Conservation (phyloP, 1,140 invertebrate genomes). For the Oedothorax gibbosus region DNA sequence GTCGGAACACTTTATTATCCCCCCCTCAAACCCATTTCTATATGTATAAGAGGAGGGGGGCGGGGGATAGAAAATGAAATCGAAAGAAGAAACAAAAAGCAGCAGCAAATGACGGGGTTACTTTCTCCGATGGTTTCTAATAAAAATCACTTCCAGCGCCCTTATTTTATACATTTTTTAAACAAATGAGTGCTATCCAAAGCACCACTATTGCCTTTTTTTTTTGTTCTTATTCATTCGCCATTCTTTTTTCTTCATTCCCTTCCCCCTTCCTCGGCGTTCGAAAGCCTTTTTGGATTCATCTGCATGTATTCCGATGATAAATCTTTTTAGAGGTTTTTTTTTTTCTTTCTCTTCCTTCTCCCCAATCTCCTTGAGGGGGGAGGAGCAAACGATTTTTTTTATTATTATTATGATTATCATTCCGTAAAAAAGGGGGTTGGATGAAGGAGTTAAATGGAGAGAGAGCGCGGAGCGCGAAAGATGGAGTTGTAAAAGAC, state of each 20-base stretch:
- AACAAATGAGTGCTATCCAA: slow-evolving; percentile 33
- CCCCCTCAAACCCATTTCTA: neutral
- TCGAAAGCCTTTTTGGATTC: slow-evolving; percentile 33
- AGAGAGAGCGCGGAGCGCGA: slow-evolving; percentile 2
- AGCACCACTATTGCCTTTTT: slow-evolving; percentile 27
- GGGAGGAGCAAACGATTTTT: slow-evolving; percentile 10
- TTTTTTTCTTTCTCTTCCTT: neutral
- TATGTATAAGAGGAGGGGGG: neutral
- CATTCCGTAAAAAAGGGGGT: neutral
- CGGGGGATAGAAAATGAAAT: too few species aligned
- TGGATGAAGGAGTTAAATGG: slow-evolving; percentile 19
- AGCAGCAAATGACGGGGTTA: slow-evolving; percentile 4
- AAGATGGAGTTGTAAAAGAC: neutral
- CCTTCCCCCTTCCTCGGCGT: neutral
- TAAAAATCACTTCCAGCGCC: slow-evolving; percentile 36
- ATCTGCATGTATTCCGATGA: slow-evolving; percentile 47
- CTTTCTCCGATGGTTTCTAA: slow-evolving; percentile 39
- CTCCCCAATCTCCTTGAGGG: neutral
- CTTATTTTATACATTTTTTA: slow-evolving; percentile 19
- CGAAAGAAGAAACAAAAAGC: too few species aligned
- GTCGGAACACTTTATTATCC: neutral
- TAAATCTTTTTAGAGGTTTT: slow-evolving; percentile 24
- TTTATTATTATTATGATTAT: slow-evolving; percentile 27
- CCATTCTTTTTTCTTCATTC: neutral
- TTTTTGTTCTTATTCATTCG: neutral